Evolutionary conservation across 2,888 invertebrate genomes (phyloP).

Genomic region (Patella ulyssiponensis): DNA sequence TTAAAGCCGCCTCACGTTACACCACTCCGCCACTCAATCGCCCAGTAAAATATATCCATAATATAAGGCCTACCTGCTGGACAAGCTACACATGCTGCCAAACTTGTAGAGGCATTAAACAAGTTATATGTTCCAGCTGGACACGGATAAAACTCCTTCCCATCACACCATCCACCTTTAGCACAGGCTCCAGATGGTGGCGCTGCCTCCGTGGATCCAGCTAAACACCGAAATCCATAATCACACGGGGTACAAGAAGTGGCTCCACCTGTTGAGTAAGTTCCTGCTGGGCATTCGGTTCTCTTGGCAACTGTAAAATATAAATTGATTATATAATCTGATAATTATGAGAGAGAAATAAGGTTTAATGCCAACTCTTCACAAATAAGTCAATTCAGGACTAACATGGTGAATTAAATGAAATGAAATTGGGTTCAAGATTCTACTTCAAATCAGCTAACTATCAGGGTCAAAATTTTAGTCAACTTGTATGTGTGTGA

Average conservation of each 20-base stretch:
- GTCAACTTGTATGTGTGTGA: too few relatives aligned
- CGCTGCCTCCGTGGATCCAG: conserved; percentile 56
- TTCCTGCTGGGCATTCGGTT: conserved; percentile 63
- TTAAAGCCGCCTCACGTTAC: too few relatives aligned
- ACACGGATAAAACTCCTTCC: conserved; percentile 57
- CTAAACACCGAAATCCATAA: conserved; percentile 62
- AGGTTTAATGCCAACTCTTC: too few relatives aligned
- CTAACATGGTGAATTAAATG: neutral
- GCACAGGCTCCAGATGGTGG: conserved; percentile 58
- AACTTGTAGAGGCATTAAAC: conserved; percentile 54
- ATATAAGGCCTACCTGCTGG: conserved; percentile 55
- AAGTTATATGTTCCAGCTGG: conserved; percentile 65
- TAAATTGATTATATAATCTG: conserved; percentile 10
- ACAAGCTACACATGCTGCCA: conserved; percentile 54
- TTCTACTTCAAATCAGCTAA: neutral
- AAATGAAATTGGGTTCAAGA: too few relatives aligned
- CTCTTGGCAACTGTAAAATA: conserved; percentile 53
- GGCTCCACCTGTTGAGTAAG: conserved; percentile 57
- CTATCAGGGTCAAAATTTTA: too few relatives aligned
- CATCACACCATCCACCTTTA: conserved; percentile 67
- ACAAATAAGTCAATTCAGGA: neutral
- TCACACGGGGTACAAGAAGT: conserved; percentile 56
- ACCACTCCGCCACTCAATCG: too few relatives aligned
- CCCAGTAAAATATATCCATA: too few relatives aligned
- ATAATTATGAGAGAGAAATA: neutral